A percentile compares a stretch with the other conserved stretches of the same genome.
Conservation (phyloP, 2,113 vertebrate species). For the Platichthys stellatus region DNA sequence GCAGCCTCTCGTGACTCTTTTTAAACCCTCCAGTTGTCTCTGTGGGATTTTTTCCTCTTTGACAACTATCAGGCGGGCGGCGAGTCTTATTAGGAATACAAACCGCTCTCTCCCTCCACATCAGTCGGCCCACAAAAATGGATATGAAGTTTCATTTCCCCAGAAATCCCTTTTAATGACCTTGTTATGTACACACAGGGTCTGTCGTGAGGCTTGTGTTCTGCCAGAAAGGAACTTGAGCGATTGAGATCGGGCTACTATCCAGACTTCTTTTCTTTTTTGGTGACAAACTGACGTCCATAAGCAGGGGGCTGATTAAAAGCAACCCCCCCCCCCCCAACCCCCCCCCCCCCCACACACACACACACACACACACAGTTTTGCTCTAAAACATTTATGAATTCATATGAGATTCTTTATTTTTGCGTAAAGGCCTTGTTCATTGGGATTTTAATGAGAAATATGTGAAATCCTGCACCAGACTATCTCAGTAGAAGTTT, state of each 20-base stretch:
- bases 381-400: conserved; percentile 9
- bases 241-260: background rate
- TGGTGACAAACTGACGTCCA: conserved; percentile 34
- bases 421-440: background rate
- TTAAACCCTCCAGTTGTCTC: conserved; percentile 49
- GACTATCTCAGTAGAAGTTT: too few species aligned
- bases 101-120: conserved; percentile 23
- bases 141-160: conserved; percentile 10
- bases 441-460: background rate
- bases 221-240: conserved; percentile 11
- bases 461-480: background rate
- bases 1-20: conserved; percentile 44
- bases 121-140: conserved; percentile 6
- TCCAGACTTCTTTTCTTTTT: conserved; percentile 6
- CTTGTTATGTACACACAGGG: conserved; percentile 13
- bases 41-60: conserved; percentile 44
- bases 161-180: conserved; percentile 24
- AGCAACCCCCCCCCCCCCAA: conserved; percentile 16
- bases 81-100: conserved; percentile 27
- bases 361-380: background rate
- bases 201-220: conserved; percentile 9
- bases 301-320: conserved; percentile 46
- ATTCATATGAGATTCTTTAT: conserved; percentile 11
- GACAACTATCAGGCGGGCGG: conserved; percentile 37
- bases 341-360: background rate